Evolutionary conservation across 2,888 invertebrate genomes (phyloP), one percentile per base, ranked within the genome.

Genomic region (Xylophagus ater): DNA sequence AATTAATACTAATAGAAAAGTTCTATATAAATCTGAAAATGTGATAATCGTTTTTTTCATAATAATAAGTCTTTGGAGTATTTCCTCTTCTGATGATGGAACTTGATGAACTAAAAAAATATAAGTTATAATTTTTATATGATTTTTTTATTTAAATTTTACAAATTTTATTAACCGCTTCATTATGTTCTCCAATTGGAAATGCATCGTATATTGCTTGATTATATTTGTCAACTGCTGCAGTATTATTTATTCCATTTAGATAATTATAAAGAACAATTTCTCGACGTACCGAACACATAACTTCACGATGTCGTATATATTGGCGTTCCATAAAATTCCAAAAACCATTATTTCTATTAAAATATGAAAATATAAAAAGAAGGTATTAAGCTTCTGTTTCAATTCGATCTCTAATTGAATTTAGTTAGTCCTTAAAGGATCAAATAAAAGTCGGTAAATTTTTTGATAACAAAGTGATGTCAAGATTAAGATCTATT

Each of bases 341-440:
- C 40, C 40, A 40, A 24, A 40, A 40, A 17, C 40, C 40, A 12
- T 13, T 40, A 15, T 29, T 29, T 12, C 40, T 40, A 4, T 18
- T 2, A 20, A 8, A 26, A n/a, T 12, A n/a, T n/a, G n/a, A n/a
- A n/a, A n/a, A n/a, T n/a, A n/a, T n/a, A n/a, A n/a, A n/a, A n/a
- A n/a, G n/a, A n/a, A n/a, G n/a, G n/a, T n/a, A n/a, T n/a, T n/a
- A n/a, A n/a, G n/a, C n/a, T n/a, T n/a, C n/a, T n/a, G n/a, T n/a
- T n/a, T n/a, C n/a, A n/a, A n/a, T n/a, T n/a, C n/a, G n/a, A n/a
- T n/a, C n/a, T n/a, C n/a, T n/a, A n/a, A n/a, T n/a, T n/a, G n/a
- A n/a, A n/a, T n/a, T n/a, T n/a, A n/a, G n/a, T n/a, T n/a, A n/a
- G n/a, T n/a, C n/a, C n/a, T n/a, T n/a, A n/a, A n/a, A n/a, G n/a